Conservation (phyloP, 2,113 vertebrate genomes). For the Lagopus leucura region DNA sequence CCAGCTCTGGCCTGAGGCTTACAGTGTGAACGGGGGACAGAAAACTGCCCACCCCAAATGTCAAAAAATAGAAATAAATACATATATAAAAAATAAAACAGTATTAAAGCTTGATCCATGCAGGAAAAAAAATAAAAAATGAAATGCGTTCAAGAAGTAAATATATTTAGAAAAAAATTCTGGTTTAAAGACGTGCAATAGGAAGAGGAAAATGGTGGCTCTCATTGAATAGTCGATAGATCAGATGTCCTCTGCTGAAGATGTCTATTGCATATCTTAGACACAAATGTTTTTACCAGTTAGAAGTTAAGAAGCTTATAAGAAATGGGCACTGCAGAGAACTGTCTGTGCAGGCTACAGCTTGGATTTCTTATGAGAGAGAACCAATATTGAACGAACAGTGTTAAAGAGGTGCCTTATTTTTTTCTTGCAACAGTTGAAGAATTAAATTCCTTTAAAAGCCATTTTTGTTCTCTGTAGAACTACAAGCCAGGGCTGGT, state of each 20-base stretch:
- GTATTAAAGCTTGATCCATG: neutral
- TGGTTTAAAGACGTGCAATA: neutral
- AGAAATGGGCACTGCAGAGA: neutral
- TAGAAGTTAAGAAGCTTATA: neutral
- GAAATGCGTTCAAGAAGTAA: neutral
- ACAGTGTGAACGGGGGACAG: neutral
- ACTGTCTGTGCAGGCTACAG: neutral
- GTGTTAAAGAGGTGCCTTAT: neutral
- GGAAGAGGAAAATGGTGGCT: neutral
- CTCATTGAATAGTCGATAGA: neutral
- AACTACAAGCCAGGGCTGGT: neutral
- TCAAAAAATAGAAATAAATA: neutral
- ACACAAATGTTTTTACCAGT: neutral
- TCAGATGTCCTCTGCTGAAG: neutral
- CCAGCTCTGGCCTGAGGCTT: neutral
- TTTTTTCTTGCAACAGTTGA: neutral
- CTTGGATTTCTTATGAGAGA: neutral
- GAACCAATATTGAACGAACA: neutral
- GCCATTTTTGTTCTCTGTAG: neutral
- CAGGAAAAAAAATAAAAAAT: neutral
- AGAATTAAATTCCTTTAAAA: slow-evolving; percentile 35
- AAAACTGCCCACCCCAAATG: neutral
- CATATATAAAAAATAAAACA: neutral
- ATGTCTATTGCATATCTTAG: neutral
- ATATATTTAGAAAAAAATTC: neutral